These are phyloP conservation scores for Dendronephthya gigantea DNA, from an alignment of 64 coral and sea anemone species.

Conservation along the genomic window DNA sequence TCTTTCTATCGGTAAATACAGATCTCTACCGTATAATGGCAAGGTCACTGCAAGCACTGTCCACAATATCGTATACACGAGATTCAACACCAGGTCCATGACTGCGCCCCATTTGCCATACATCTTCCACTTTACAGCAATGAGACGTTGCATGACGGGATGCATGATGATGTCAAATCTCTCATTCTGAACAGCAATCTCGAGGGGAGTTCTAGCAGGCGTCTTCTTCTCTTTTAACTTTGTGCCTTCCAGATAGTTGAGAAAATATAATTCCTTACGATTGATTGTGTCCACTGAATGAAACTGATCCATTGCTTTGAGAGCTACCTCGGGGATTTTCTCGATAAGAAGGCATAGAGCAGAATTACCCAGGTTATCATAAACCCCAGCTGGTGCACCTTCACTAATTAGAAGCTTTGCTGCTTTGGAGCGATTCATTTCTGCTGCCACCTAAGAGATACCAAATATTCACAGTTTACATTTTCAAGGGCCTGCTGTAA, in stretches of 20 bases:
- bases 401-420: conserved; percentile 1
- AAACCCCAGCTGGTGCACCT: conserved; percentile 3
- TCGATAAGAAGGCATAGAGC: neutral
- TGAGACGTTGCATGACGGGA: neutral
- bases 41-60: conserved; percentile 10
- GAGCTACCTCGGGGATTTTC: neutral
- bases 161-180: conserved; percentile 8
- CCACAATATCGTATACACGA: neutral
- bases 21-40: neutral
- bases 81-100: neutral
- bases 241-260: neutral
- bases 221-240: conserved; percentile 13
- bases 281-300: conserved; percentile 3
- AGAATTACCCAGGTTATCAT: neutral
- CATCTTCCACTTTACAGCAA: neutral
- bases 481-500: no score
- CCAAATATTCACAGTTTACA: neutral
- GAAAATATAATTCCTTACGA: conserved; percentile 15
- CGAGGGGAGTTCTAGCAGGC: neutral
- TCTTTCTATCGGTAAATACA: neutral
- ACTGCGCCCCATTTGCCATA: conserved; percentile 11
- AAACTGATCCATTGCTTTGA: neutral
- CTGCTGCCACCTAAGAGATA: neutral
- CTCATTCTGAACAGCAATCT: conserved; percentile 7
- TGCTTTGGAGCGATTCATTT: conserved; percentile 3